Base-by-base conservation (phyloP, 2,888 invertebrate genomes). In the Drosophila vallismaia region DNA sequence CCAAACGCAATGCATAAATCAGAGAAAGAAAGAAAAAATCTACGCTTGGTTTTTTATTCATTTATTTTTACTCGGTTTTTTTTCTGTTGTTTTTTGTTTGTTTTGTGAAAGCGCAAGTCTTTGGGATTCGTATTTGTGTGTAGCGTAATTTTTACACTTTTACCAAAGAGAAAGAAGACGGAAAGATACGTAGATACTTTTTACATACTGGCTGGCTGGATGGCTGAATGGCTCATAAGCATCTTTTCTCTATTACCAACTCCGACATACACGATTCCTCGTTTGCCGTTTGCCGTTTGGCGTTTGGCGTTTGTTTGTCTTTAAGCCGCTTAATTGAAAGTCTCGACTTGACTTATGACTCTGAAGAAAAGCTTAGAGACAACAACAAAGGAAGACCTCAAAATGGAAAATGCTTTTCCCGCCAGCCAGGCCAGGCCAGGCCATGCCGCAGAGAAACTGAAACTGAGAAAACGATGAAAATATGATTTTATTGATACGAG, bases 321-420 rank as follows among this genome's bases (percentile, higher is more conserved):
- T 75, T 80, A 73, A 86, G 86, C 86, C 71, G 86, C 86, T 84
- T 83, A 86, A 83, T 83, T 83, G 83, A 83, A 83, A 84, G 81
- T 83, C 86, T 86, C 45, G 60, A 52, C 64, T 63, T 82, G 85
- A 86, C 83, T 86, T 83, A 83, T 83, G 83, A 83, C 83, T 83
- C 48, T 33, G 33, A 54, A 55, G 60, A 54, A 70, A 54, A 71
- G 59, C 48, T 40, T 24, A 29, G 1, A 29, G 9, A 10, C 36
- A 36, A 6, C 36, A 36, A 36, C 36, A 36, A 56, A 26, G 7
- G 14, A 48, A 57, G 48, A 55, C 36, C 40, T 50, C 29, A 29
- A 51, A 54, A 59, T 75, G 83, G 64, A 59, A 79, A 78, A 71
- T 55, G 40, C 49, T 40, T 76, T 82, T 62, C 64, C 53, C 50